A percentile compares a stretch with the other conserved stretches of the same genome.
These are phyloP conservation scores for Malacoraja senta DNA, from an alignment of 2,797 vertebrate species.

Conservation along the genomic window DNA sequence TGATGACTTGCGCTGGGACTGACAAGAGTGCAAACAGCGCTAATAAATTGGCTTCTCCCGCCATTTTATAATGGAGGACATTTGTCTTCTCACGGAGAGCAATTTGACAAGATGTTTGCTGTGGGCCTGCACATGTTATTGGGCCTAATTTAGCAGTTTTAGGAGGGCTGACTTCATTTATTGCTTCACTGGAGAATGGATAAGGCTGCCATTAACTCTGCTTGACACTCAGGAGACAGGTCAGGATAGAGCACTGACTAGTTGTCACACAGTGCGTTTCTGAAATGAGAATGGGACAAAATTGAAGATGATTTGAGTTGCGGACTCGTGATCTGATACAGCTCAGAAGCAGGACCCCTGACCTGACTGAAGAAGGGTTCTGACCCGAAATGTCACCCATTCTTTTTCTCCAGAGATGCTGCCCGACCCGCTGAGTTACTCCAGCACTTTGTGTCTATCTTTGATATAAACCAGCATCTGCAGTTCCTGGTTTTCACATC, in stretches of 20 bases:
- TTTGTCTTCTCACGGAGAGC: not conserved
- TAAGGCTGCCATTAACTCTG: not conserved
- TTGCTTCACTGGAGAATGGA: not conserved
- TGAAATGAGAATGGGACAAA: not conserved
- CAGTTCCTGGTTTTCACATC: no score
- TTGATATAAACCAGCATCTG: no score
- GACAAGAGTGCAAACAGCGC: no score
- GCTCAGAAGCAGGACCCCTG: no score
- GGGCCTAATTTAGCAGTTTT: not conserved
- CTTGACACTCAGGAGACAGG: not conserved
- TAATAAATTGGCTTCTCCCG: not conserved
- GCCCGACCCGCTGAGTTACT: no score
- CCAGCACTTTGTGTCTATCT: no score
- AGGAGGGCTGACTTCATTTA: not conserved
- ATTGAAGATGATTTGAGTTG: no score
- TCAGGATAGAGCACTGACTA: not conserved
- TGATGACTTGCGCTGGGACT: not conserved
- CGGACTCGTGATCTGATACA: no score
- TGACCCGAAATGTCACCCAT: no score
- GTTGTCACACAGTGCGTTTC: no score
- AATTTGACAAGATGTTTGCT: constrained; percentile 22
- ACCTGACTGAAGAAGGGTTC: no score
- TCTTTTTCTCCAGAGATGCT: no score
- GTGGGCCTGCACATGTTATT: not conserved
- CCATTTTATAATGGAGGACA: not conserved